Evolutionary conservation across 2,888 invertebrate species (phyloP).

Genomic region (Standfussiana lucernea): DNA sequence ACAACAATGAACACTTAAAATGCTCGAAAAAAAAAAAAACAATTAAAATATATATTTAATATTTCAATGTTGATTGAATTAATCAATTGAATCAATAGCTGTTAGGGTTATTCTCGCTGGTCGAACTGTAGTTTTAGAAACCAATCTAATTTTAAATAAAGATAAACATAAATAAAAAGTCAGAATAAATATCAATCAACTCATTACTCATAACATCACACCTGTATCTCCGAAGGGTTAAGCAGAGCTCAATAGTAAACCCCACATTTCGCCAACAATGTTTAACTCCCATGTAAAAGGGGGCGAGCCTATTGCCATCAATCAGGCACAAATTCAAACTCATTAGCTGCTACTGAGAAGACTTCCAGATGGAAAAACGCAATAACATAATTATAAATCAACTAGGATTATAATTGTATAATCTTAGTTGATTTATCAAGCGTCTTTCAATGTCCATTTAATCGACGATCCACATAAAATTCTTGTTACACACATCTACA

Average conservation of each 20-base stretch:
- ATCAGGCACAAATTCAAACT: background rate
- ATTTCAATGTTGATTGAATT: background rate
- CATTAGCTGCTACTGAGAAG: background rate
- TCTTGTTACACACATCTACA: slow-evolving; percentile 12
- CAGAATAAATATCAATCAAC: background rate
- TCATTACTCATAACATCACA: background rate
- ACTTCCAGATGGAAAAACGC: background rate
- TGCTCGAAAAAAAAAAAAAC: slow-evolving; percentile 4
- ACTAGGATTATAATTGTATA: background rate
- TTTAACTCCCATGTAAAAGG: background rate
- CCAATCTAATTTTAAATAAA: background rate
- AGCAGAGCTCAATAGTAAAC: background rate
- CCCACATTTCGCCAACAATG: background rate
- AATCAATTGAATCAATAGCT: background rate
- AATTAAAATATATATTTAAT: background rate
- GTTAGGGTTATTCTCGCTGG: background rate
- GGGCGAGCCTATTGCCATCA: background rate
- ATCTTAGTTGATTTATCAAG: background rate
- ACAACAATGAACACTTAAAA: background rate
- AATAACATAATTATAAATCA: background rate
- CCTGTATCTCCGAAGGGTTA: background rate
- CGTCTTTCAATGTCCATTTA: background rate
- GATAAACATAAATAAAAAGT: too few relatives aligned
- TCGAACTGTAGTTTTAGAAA: background rate
- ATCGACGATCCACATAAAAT: background rate